Conservation (phyloP, 2,113 vertebrate genomes). For the Cathartes aura region DNA sequence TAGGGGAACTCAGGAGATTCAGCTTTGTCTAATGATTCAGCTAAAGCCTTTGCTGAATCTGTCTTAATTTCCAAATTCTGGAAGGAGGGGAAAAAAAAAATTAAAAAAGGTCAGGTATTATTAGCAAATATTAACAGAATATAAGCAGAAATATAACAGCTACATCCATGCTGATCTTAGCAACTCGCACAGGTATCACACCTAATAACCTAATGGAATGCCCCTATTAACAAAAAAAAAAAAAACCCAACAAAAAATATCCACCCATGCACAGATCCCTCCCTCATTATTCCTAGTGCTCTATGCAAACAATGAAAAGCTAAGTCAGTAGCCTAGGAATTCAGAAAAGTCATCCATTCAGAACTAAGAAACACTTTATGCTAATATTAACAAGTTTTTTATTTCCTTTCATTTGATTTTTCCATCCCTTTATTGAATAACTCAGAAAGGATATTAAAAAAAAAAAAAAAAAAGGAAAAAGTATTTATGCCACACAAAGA, state of each 20-base stretch:
- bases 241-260: background rate
- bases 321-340: background rate
- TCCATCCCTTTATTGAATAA: background rate
- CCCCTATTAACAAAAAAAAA: background rate
- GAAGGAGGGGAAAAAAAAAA: background rate
- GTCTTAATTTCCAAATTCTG: slow-evolving; percentile 88
- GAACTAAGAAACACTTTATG: background rate
- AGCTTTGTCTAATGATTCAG: slow-evolving; percentile 90
- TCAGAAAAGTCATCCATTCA: background rate
- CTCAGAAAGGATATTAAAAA: background rate
- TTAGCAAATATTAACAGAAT: background rate
- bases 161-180: background rate
- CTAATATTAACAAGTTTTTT: background rate
- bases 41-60: slow-evolving; percentile 93
- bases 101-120: background rate
- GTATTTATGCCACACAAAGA: background rate
- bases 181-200: background rate
- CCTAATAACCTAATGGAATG: background rate
- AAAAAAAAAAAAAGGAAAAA: background rate
- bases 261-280: background rate
- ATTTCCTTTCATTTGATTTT: background rate
- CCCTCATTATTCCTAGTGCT: background rate
- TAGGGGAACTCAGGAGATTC: slow-evolving; percentile 84
- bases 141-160: background rate
- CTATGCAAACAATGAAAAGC: background rate